Evolutionary conservation across 2,797 vertebrate genomes (phyloP), one percentile per base, ranked within the genome.

Genomic region (Ctenochaetus hawaiiensis): DNA sequence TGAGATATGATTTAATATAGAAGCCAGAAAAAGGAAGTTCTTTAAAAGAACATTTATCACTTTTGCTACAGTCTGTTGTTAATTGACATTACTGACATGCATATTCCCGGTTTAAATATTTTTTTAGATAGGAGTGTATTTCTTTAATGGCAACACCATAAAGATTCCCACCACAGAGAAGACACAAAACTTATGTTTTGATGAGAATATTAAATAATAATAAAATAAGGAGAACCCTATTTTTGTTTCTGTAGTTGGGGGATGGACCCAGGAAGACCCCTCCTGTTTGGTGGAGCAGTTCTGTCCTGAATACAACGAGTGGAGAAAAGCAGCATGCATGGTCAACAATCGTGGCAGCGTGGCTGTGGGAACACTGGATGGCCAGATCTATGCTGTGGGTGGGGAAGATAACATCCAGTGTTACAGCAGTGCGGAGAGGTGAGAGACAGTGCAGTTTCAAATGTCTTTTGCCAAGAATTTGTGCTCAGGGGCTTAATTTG

Each of bases 341-440:
- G 67, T 89, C 17, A 86, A 77, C 44, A 80, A 26, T 8, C 87
- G 91, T 7, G 82, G 87, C 41, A 39, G 77, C 5, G 88, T 92
- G 51, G 91, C 90, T 1, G 90, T 93, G 43, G 89, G 80, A 2
- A 72, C 85, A 1, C 77, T 95, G 37, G 82, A 69, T 0, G 90
- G 90, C 1, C 67, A 68, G 67, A 90, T 93, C 78, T 91, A 86
- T 79, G 18, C 89, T 1, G 82, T 79, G 58, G 92, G 91, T 0
- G 92, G 92, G 4, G 78, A 74, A 10, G 88, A 94, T 52, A 58
- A 69, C 1, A 1, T 93, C 44, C 74, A 81, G 11, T 91, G 90
- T 47, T 86, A 91, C 79, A 92, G 89, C 78, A 94, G 72, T 3
- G 90, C 94, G 73, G 89, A 94, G 75, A 92, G 75, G 92, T 93